Evolutionary conservation across 2,888 invertebrate genomes (phyloP), one percentile per base, ranked within the genome.

Genomic region (Lathronympha strigana): DNA sequence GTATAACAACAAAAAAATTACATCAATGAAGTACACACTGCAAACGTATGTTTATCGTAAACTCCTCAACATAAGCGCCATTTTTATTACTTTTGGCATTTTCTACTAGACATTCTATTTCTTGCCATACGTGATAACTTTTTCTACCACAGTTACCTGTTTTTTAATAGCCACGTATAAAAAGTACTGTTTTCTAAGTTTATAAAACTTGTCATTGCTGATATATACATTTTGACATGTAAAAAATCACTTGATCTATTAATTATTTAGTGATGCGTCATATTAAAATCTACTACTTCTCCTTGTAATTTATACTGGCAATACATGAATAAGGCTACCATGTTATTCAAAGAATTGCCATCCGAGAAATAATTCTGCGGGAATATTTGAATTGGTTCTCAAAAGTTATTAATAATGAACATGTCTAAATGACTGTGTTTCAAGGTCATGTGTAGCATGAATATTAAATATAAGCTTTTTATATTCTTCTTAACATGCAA

Each of bases 31-130:
- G 69, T 70, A 72, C 71, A 74, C 73, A 78, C 74, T 28, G 61
- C 49, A 28, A 77, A 82, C 79, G 78, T 83, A 80, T 89, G 88
- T 90, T 88, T 89, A 89, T 84, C 70, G 75, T 76, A 73, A 74
- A 81, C 75, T 80, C 70, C 78, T 85, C 81, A 87, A 82, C 78
- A 88, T 82, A 86, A 85, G 84, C 90, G 90, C 90, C 90, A 90
- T 90, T 87, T 90, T 90, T 83, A 66, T 66, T 61, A 68, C 66
- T 58, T 49, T 62, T 57, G 43, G 66, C 62, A 63, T 62, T 66
- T 66, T 66, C 62, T 57, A 66, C 62, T 51, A 66, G 60, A 66
- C 60, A 36, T 54, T 31, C 45, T n/a, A 61, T 40, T 45, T 38
- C n/a, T 64, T 64, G 64, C 64, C 64, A 64, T 36, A 3, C 9